phyloP scores from a whole-genome alignment of 53 echinoderm and acorn worm genomes.

The Glandiceps talaboti region DNA sequence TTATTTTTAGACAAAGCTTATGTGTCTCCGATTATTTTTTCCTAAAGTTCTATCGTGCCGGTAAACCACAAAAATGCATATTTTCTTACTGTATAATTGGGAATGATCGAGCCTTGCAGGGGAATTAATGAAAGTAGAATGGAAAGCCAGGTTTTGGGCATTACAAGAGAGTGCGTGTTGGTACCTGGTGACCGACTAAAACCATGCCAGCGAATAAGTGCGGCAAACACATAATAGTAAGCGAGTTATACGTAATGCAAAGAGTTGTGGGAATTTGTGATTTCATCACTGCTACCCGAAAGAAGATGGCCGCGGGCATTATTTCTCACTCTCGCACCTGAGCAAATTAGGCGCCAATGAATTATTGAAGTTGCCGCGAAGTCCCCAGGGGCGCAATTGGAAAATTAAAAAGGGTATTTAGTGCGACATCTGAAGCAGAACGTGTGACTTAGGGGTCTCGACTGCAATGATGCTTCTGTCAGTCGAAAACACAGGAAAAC shows the following conservation, averaged over 20 bases:
- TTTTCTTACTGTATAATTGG: not conserved
- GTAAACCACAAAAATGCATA: not conserved
- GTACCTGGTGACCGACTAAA: not conserved
- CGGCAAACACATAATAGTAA: not conserved
- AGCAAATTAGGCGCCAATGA: not conserved
- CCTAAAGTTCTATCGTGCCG: too few species aligned
- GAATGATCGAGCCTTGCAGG: not conserved
- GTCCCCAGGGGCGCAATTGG: constrained; percentile 1
- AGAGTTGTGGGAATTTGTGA: not conserved
- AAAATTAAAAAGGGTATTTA: not conserved
- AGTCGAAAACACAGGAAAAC: not conserved
- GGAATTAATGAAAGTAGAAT: not conserved
- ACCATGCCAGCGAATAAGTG: not conserved
- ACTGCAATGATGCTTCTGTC: not conserved
- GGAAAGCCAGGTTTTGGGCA: not conserved
- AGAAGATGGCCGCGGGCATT: not conserved
- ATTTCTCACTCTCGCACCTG: constrained; percentile 1
- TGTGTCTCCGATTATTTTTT: too few species aligned
- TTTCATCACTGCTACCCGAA: not conserved
- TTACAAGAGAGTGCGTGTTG: not conserved
- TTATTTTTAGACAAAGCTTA: too few species aligned
- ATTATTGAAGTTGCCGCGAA: not conserved
- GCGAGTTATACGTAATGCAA: not conserved
- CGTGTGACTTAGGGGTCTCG: not conserved
- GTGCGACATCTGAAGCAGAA: not conserved